Percentiles rank a stretch among this genome's conserved stretches.
phyloP scores from a whole-genome alignment of 2,797 vertebrate genomes.

The Coregonus ussuriensis region DNA sequence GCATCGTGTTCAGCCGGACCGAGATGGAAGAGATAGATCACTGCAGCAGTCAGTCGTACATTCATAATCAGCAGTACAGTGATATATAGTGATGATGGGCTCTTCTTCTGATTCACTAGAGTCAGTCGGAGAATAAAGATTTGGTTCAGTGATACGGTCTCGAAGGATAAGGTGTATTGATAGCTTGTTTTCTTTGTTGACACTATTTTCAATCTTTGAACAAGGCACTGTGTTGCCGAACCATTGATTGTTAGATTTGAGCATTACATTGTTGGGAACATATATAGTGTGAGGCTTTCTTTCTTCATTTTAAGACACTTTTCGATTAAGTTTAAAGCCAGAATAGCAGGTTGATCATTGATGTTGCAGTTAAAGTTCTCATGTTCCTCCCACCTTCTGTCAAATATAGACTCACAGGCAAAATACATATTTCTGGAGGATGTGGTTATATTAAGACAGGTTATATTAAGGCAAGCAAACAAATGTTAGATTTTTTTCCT shows the following conservation, averaged over 20 bases:
- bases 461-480: constrained; percentile 32
- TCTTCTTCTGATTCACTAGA: constrained; percentile 32
- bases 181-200: neutral
- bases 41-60: constrained; percentile 9
- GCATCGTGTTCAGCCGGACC: constrained; percentile 59
- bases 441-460: constrained; percentile 16
- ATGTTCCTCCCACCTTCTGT: neutral
- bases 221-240: neutral
- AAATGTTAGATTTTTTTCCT: constrained; percentile 26
- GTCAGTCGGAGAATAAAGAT: constrained; percentile 1
- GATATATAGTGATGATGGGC: constrained; percentile 27
- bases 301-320: neutral
- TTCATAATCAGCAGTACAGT: constrained; percentile 25
- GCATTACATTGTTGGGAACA: neutral
- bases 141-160: no score
- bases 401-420: neutral
- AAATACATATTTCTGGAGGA: neutral
- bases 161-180: no score
- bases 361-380: no score
- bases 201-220: neutral
- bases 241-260: neutral
- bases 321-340: neutral
- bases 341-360: neutral
- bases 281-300: neutral
- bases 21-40: constrained; percentile 54